Base-by-base conservation (phyloP, 2,888 invertebrate species). In the Athalia circularis region DNA sequence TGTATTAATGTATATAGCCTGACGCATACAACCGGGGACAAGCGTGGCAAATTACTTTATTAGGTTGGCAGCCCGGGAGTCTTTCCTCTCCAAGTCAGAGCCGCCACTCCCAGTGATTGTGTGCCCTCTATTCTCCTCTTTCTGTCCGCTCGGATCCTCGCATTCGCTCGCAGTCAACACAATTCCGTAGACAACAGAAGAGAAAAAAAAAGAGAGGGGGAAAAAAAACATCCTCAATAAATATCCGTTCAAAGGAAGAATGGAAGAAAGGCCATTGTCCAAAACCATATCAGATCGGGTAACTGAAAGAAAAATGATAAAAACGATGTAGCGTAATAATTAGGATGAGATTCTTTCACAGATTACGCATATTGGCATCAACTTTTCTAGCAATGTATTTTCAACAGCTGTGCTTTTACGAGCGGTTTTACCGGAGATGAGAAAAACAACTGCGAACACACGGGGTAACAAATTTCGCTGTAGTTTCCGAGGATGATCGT, bases 41-140 rank as follows among this genome's bases (percentile, higher is more conserved):
- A 89, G 86, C 89, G 88, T 89, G 89, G 89, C 89, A 89, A 89
- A 89, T 89, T 89, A 88, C 89, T 89, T 89, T 89, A 89, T 89
- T 89, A 89, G 89, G 87, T 88, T 86, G 88, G 87, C 88, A 88
- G 88, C 85, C 88, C 87, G 85, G 88, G 87, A 88, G 88, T 87
- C 88, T 89, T 87, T 86, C 85, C 85, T 86, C 85, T 86, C 84
- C 82, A 80, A 82, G 80, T 87, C 85, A 83, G 83, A 84, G 82
- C 84, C 83, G 83, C 84, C 84, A 83, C 86, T 86, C 85, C 83
- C 85, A 86, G 84, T 87, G 85, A 87, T 87, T 86, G 85, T 86
- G 85, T 87, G 83, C 83, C 82, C 82, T 83, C 86, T 84, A 83
- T 87, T 86, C 86, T 82, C 82, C 80, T 81, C 81, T 81, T 29